Conservation (phyloP, 1,140 invertebrate genomes). For the Orchestia grillus region DNA sequence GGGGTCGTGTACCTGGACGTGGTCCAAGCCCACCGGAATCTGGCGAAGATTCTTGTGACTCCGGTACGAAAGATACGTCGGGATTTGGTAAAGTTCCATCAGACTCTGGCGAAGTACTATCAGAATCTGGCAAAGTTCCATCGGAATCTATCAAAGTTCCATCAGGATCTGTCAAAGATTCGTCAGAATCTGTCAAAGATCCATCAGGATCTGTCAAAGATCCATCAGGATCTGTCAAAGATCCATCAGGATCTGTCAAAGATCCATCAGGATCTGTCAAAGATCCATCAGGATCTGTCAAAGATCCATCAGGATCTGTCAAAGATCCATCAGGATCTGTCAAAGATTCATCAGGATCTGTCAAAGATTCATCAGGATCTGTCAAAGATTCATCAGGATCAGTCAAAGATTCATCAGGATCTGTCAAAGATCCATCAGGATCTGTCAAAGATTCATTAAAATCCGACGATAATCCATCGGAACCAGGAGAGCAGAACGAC, state of each 20-base stretch:
- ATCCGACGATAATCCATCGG: background rate
- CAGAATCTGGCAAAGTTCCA: background rate
- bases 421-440: background rate
- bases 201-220: background rate
- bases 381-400: background rate
- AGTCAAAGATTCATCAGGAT: background rate
- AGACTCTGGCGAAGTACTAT: too few relatives aligned
- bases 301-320: background rate
- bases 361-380: background rate
- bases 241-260: background rate
- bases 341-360: background rate
- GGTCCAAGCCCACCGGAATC: background rate
- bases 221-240: background rate
- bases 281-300: background rate
- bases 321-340: background rate
- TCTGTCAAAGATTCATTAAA: background rate
- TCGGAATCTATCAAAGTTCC: background rate
- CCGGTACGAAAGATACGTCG: background rate
- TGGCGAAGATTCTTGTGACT: background rate
- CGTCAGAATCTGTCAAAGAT: background rate
- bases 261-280: background rate
- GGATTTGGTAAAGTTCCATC: background rate
- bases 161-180: background rate
- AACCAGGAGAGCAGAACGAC: background rate
- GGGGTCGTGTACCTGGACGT: background rate